Base-by-base conservation (phyloP, 1,140 invertebrate genomes). In the Drosophila orosa region DNA sequence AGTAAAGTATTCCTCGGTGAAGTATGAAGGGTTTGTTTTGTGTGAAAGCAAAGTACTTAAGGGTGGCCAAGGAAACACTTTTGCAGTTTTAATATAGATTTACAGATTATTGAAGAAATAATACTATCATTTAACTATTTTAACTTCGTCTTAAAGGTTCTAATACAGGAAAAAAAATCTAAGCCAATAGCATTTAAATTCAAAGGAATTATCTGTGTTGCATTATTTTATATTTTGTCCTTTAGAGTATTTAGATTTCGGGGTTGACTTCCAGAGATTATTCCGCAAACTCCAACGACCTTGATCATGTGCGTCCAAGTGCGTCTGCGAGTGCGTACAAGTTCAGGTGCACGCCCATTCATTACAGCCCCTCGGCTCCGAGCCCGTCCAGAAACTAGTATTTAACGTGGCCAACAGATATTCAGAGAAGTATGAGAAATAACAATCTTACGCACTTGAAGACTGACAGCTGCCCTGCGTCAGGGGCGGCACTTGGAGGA, bases 321-420 rank as follows among this genome's bases (percentile, higher is more conserved):
- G 63, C 63, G 74, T 77, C 56, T 66, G 74, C 50, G 45, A 54
- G 65, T 61, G 57, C 61, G 56, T 54, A 54, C 83, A 86, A 86
- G 82, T 87, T 87, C 83, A 87, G 82, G 83, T 79, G 56, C 82
- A 78, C 50, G 77, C 78, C 62, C 74, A 61, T 60, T 42, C n/a
- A 35, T 33, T 22, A 22, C 50, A 31, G 47, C 40, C 47, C 17
- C 42, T 22, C 45, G 7, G 19, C 17, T 22, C 25, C 45, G 67
- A 60, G 58, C 45, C 78, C 67, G 59, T 58, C 44, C 40, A 68
- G 55, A 81, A 85, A 80, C 77, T 37, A 52, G 81, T 77, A 52
- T 77, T 60, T 44, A 57, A 59, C 56, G 19, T 47, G 35, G 50
- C 50, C 9, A 54, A 35, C 13, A 57, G 45, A 48, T 47, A 50